A percentile compares a stretch with the other conserved stretches of the same genome.
Evolutionary conservation across 2,113 vertebrate genomes (phyloP).

Genomic region (Psittacus erithacus): DNA sequence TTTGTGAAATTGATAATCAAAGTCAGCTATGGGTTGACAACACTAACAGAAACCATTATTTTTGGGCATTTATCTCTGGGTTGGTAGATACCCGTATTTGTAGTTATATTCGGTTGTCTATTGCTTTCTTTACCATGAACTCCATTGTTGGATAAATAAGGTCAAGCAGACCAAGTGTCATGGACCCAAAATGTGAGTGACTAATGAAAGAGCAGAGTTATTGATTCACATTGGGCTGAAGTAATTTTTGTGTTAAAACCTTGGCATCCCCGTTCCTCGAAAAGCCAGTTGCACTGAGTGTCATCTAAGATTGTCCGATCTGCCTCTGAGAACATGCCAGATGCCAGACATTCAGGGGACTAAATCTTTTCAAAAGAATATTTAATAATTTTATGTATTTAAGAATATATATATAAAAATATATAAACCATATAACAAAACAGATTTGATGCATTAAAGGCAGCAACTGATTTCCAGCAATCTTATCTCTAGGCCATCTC

Average conservation of each 20-base stretch:
- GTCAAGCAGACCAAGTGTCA: background rate
- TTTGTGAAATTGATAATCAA: background rate
- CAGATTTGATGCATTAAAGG: background rate
- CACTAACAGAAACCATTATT: background rate
- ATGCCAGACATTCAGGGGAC: constrained; percentile 55
- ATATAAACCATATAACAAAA: background rate
- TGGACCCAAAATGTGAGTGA: constrained; percentile 20
- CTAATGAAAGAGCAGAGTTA: constrained; percentile 56
- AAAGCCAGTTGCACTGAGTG: constrained; percentile 33
- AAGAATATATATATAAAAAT: constrained; percentile 52
- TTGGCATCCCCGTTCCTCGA: background rate
- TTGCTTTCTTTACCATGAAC: constrained; percentile 2
- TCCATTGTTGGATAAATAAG: constrained; percentile 38
- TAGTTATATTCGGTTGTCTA: background rate
- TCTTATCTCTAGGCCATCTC: constrained; percentile 8
- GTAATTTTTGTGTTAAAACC: constrained; percentile 54
- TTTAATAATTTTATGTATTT: constrained; percentile 49
- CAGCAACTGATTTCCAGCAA: constrained; percentile 20
- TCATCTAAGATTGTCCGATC: constrained; percentile 36
- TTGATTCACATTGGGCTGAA: constrained; percentile 37
- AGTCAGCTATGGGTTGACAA: background rate
- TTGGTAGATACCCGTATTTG: background rate
- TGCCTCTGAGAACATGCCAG: constrained; percentile 50
- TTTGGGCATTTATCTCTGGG: background rate
- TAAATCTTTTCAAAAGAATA: constrained; percentile 36